Percentiles rank a stretch among this genome's conserved stretches.
These are phyloP conservation scores for Puma concolor DNA, from an alignment of 2,113 vertebrate genomes.

Conservation along the genomic window DNA sequence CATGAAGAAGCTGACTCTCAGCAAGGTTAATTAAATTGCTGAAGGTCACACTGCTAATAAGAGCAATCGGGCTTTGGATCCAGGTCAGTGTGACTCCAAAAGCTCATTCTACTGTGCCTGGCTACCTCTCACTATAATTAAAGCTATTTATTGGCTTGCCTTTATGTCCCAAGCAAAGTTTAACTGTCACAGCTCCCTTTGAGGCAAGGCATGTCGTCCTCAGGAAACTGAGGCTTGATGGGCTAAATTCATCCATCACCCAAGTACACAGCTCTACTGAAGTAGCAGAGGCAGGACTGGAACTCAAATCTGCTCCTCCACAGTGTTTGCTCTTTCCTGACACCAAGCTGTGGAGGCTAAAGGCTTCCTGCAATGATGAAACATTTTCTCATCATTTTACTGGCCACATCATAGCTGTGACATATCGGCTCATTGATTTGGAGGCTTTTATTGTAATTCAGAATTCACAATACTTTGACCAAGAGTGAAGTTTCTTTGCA, in stretches of 20 bases:
- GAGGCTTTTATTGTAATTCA: background rate
- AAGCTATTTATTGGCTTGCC: background rate
- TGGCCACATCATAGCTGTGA: background rate
- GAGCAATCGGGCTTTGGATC: background rate
- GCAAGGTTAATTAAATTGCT: background rate
- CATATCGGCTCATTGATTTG: background rate
- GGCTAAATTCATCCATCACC: background rate
- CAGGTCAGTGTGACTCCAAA: background rate
- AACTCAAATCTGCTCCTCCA: background rate
- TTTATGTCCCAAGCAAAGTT: background rate
- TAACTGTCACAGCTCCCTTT: background rate
- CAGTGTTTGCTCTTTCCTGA: background rate
- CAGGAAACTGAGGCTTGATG: background rate
- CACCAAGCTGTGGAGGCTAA: background rate
- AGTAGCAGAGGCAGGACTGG: background rate
- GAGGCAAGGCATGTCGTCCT: background rate
- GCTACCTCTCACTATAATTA: background rate
- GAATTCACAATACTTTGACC: background rate
- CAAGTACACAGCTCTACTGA: background rate
- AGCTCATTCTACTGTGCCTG: background rate
- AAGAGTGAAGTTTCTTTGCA: slow-evolving; percentile 20
- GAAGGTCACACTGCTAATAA: background rate
- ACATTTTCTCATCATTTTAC: background rate
- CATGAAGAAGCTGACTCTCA: background rate
- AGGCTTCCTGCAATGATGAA: background rate